These are phyloP conservation scores for Leucoma salicis DNA, from an alignment of 2,888 invertebrate species.

Conservation along the genomic window DNA sequence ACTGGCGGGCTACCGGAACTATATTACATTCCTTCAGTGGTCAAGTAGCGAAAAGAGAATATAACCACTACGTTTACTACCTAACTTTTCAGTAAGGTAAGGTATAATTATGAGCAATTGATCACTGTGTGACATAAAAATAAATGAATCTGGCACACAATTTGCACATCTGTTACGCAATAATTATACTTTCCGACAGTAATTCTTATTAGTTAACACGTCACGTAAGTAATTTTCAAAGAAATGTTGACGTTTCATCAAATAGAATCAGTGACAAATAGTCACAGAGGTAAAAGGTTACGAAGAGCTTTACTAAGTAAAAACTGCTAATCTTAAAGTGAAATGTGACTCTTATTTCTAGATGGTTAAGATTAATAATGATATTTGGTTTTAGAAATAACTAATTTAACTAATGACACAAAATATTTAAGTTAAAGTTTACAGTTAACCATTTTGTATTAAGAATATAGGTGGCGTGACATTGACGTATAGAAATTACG, in stretches of 20 bases:
- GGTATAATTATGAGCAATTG: neutral
- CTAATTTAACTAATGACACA: constrained; percentile 53
- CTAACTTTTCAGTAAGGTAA: neutral
- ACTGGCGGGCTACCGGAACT: no score
- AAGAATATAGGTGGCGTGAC: constrained; percentile 9
- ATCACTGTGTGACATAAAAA: neutral
- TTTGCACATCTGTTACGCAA: constrained; percentile 23
- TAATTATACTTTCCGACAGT: constrained; percentile 17
- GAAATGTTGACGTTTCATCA: constrained; percentile 59
- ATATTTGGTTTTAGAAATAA: constrained; percentile 3
- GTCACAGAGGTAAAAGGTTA: constrained; percentile 53
- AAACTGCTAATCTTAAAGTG: constrained; percentile 5
- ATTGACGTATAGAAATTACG: constrained; percentile 26
- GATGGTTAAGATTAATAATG: constrained; percentile 28
- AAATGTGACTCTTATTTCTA: constrained; percentile 15
- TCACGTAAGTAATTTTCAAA: constrained; percentile 33
- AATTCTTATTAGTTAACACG: constrained; percentile 36
- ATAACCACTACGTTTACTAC: no score
- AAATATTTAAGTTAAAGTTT: constrained; percentile 61
- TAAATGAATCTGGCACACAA: neutral
- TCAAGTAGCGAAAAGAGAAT: no score
- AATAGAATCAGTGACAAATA: constrained; percentile 61
- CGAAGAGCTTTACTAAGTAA: constrained; percentile 27
- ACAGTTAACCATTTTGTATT: constrained; percentile 46
- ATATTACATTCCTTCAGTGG: no score